Conservation (phyloP, 1,140 invertebrate species). For the Sitobion miscanthi region DNA sequence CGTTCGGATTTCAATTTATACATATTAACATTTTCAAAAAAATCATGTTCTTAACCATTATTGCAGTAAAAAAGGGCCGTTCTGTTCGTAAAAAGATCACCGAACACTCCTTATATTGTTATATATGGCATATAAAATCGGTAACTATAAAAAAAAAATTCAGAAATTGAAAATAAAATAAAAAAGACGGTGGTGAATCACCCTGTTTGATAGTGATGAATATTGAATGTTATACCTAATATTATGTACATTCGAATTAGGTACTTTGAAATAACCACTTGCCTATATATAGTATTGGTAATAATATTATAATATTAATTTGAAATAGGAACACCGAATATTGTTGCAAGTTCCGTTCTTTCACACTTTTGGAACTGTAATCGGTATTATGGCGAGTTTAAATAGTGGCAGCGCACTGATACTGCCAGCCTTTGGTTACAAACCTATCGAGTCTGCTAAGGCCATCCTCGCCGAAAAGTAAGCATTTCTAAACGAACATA, state of each 20-base stretch:
- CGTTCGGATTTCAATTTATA: not conserved
- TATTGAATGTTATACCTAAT: not conserved
- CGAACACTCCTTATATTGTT: not conserved
- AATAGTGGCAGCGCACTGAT: constrained; percentile 75
- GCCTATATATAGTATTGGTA: not conserved
- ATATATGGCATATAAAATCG: not conserved
- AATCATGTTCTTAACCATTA: not conserved
- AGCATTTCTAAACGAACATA: constrained; percentile 55
- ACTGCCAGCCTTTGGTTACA: constrained; percentile 73
- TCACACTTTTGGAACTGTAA: constrained; percentile 85
- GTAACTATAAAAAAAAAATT: not conserved
- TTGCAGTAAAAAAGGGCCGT: not conserved
- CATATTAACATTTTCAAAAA: too few relatives aligned
- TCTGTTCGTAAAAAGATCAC: not conserved
- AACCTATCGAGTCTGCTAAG: constrained; percentile 71
- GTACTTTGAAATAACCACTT: not conserved
- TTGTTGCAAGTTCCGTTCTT: constrained; percentile 90
- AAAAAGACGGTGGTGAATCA: not conserved
- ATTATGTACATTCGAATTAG: not conserved
- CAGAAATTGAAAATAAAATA: not conserved
- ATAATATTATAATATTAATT: not conserved
- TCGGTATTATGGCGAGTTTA: constrained; percentile 71
- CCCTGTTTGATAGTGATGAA: not conserved
- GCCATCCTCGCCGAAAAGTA: constrained; percentile 76
- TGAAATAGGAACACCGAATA: constrained; percentile 63